Evolutionary conservation across 2,888 invertebrate genomes (phyloP).

Genomic region (Sphecodes monilicornis): DNA sequence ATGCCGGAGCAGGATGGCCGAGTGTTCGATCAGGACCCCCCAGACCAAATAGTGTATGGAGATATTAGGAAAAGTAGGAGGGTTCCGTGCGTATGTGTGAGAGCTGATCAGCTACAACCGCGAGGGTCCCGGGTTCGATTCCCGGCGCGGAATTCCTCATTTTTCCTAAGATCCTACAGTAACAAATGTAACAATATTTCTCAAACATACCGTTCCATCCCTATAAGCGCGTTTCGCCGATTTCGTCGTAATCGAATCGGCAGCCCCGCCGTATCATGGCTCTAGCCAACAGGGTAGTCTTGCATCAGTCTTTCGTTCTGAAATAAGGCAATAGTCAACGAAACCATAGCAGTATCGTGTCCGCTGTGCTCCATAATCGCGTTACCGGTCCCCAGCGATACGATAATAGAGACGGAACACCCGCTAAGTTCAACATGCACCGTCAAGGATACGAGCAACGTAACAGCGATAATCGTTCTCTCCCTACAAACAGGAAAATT

Average conservation of each 20-base stretch:
- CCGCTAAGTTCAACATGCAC: conserved; percentile 9
- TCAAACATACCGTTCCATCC: neutral
- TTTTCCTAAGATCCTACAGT: too few relatives aligned
- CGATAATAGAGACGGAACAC: neutral
- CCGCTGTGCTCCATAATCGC: conserved; percentile 15
- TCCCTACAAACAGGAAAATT: neutral
- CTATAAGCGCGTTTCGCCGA: neutral
- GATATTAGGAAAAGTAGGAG: too few relatives aligned
- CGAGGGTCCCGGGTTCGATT: too few relatives aligned
- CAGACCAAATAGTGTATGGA: too few relatives aligned
- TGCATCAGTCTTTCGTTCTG: neutral
- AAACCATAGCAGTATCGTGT: conserved; percentile 7
- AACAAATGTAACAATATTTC: neutral
- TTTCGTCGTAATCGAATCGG: neutral
- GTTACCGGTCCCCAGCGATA: conserved; percentile 9
- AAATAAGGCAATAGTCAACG: neutral
- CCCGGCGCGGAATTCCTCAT: too few relatives aligned
- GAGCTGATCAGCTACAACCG: too few relatives aligned
- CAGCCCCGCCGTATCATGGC: neutral
- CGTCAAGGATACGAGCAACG: conserved; percentile 16
- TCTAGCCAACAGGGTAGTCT: neutral
- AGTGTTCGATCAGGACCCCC: too few relatives aligned
- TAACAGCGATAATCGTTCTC: neutral
- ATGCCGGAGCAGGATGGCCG: too few relatives aligned
- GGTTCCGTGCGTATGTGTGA: too few relatives aligned